Percentiles rank a stretch among this genome's conserved stretches.
Conservation (phyloP, 2,113 vertebrate genomes). For the Colossoma macropomum region DNA sequence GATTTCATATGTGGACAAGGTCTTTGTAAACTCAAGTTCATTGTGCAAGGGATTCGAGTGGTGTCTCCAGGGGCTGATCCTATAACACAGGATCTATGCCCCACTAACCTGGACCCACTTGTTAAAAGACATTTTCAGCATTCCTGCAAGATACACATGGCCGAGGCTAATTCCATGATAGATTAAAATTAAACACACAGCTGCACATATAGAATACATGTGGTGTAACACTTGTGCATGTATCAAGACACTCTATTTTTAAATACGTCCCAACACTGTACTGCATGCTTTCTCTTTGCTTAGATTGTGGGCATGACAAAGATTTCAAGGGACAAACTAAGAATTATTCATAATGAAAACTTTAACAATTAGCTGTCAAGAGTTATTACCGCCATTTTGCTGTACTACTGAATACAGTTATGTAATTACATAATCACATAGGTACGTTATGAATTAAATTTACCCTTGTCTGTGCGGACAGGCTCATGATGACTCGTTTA, state of each 20-base stretch:
- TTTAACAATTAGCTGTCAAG: neutral
- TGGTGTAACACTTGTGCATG: neutral
- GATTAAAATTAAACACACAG: constrained; percentile 21
- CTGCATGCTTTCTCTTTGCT: neutral
- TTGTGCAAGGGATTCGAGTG: constrained; percentile 2
- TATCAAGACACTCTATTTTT: neutral
- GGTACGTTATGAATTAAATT: neutral
- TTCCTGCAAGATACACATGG: neutral
- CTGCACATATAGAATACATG: neutral
- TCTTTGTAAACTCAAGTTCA: neutral
- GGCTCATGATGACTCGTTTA: too few species aligned
- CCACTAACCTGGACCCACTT: neutral
- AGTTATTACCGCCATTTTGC: neutral
- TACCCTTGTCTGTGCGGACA: too few species aligned
- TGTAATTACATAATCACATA: too few species aligned
- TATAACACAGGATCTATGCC: neutral
- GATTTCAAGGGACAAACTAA: neutral
- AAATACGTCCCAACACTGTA: neutral
- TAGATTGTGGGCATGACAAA: neutral
- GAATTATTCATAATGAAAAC: neutral
- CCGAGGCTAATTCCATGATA: neutral
- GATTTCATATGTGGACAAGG: neutral
- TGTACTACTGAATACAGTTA: neutral
- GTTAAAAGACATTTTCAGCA: constrained; percentile 17
- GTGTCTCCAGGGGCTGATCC: constrained; percentile 12